Evolutionary conservation across 2,797 vertebrate species (phyloP), one percentile per base, ranked within the genome.

Genomic region (Sandelia bainsii): DNA sequence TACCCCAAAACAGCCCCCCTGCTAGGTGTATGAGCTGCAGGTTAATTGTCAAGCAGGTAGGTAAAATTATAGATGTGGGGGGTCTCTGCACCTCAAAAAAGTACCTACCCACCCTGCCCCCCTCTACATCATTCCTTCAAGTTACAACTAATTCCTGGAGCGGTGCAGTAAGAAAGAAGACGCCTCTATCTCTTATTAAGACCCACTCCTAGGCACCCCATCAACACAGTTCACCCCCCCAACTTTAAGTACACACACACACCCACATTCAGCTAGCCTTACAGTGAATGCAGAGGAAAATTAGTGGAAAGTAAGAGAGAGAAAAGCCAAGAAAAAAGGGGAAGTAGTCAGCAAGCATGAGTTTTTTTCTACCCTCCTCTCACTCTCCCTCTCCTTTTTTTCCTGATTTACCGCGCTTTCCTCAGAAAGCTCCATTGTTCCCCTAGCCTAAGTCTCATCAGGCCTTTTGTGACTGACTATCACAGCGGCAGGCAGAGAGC

Each of bases 401-500:
- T 96, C 94, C 96, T 96, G 97, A 99, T 98, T 99, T 98, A 97
- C 96, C 95, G 97, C 96, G 96, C 96, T 98, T 98, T 92, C 96
- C 96, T 97, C 96, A 97, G 96, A 99, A 99, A 99, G 96, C 97
- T 96, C 96, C 93, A 98, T 99, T 99, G 98, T 99, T 99, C 97
- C 97, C 95, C 95, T 96, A 94, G 91, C 96, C 96, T 99, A 99
- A 99, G 98, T 99, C 98, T 98, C 97, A 98, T 99, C 98, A 98
- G 97, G 96, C 97, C 98, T 97, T 99, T 99, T 99, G 98, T 99
- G 98, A 96, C 95, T 87, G 97, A 98, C 98, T 99, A 99, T 99
- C 98, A 99, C 96, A 98, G 98, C 96, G 93, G 96, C 96, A 96
- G 97, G 97, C 97, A 98, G 97, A 98, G 97, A 98, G 96, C 97